Evolutionary conservation across 2,797 vertebrate genomes (phyloP).

Genomic region (Leptoclinus maculatus): DNA sequence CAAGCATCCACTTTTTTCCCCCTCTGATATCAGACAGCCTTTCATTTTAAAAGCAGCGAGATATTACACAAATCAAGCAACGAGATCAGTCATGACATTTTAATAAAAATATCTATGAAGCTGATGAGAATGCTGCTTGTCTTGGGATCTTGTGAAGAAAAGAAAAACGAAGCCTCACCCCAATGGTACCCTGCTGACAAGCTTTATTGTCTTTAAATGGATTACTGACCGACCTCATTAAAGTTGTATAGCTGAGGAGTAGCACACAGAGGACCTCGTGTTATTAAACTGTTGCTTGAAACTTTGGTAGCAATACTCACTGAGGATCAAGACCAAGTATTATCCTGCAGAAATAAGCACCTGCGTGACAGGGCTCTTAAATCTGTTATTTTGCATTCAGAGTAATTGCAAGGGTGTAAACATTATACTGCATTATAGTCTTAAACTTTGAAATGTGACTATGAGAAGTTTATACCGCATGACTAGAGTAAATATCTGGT

Average conservation of each 20-base stretch:
- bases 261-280: constrained; percentile 23
- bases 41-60: constrained; percentile 4
- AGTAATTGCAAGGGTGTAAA: constrained; percentile 17
- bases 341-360: constrained; percentile 31
- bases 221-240: constrained; percentile 49
- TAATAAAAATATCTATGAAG: constrained; percentile 22
- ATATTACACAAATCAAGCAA: background rate
- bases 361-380: constrained; percentile 23
- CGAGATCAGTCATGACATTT: background rate
- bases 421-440: background rate
- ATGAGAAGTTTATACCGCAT: constrained; percentile 34
- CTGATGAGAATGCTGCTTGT: constrained; percentile 7
- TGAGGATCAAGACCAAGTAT: constrained; percentile 17
- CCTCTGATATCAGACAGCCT: background rate
- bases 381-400: constrained; percentile 15
- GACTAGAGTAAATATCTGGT: constrained; percentile 27
- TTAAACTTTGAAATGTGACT: constrained; percentile 52
- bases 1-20: background rate
- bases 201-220: constrained; percentile 47
- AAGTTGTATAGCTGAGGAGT: constrained; percentile 4
- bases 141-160: background rate
- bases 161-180: constrained; percentile 1
- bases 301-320: constrained; percentile 9
- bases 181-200: constrained; percentile 23
- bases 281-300: constrained; percentile 43